Percentiles rank a stretch among this genome's conserved stretches.
These are phyloP conservation scores for Anoplolepis gracilipes DNA, from an alignment of 1,140 invertebrate species.

Conservation along the genomic window DNA sequence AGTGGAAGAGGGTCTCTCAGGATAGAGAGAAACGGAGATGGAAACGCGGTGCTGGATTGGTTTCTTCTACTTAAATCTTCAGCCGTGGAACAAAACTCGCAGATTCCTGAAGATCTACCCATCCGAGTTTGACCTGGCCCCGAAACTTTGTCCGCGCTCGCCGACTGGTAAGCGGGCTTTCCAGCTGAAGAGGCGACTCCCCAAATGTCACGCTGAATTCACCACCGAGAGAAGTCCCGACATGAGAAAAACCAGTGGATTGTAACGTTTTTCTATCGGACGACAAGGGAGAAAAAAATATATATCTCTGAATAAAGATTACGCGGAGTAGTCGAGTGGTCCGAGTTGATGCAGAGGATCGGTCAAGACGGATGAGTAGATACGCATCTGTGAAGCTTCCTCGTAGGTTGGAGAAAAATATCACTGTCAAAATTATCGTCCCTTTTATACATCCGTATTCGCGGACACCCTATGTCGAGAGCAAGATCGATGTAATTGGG, in stretches of 20 bases:
- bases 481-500: slow-evolving; percentile 41
- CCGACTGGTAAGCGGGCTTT: slow-evolving; percentile 46
- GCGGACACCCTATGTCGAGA: slow-evolving; percentile 8
- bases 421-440: slow-evolving; percentile 44
- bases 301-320: slow-evolving; percentile 39
- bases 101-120: slow-evolving; percentile 53
- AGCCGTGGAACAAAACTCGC: slow-evolving; percentile 62
- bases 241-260: slow-evolving; percentile 31
- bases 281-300: slow-evolving; percentile 2
- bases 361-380: slow-evolving; percentile 7
- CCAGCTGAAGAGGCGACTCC: slow-evolving; percentile 43
- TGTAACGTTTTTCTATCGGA: background rate
- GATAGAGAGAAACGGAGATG: slow-evolving; percentile 33
- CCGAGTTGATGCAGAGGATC: slow-evolving; percentile 37
- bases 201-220: slow-evolving; percentile 34
- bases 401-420: slow-evolving; percentile 15
- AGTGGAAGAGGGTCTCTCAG: background rate
- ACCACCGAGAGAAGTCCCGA: slow-evolving; percentile 6
- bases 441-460: background rate
- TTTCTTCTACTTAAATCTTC: slow-evolving; percentile 52
- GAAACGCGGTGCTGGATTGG: slow-evolving; percentile 34
- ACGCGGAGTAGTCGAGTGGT: background rate
- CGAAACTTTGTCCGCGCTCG: slow-evolving; percentile 53
- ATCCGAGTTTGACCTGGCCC: slow-evolving; percentile 42
- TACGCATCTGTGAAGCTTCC: background rate